phyloP scores from a whole-genome alignment of 2,113 vertebrate species.

The Scartelaos histophorus region DNA sequence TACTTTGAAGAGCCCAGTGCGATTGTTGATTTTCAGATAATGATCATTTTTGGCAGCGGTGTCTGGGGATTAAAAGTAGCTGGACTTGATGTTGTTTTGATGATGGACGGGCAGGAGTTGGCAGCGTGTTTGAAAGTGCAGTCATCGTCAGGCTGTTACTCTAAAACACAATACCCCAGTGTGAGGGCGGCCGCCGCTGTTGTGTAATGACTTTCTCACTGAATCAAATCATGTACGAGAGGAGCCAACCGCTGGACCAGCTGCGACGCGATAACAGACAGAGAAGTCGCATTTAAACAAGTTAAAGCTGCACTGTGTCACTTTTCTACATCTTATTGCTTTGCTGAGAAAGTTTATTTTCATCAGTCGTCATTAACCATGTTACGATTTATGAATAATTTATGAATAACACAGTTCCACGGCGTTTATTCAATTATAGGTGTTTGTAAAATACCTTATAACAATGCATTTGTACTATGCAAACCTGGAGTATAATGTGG shows the following conservation, averaged over 20 bases:
- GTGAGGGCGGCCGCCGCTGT: slow-evolving; percentile 41
- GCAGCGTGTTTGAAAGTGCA: slow-evolving; percentile 53
- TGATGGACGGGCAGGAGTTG: slow-evolving; percentile 42
- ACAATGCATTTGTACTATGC: too few species aligned
- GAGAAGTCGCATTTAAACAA: background rate
- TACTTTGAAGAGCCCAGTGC: background rate
- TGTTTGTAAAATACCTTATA: too few species aligned
- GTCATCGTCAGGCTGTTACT: slow-evolving; percentile 45
- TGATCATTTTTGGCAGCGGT: background rate
- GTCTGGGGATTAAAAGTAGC: background rate
- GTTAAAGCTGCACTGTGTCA: background rate
- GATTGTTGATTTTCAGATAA: background rate
- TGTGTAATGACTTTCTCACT: slow-evolving; percentile 48
- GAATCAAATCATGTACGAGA: slow-evolving; percentile 48
- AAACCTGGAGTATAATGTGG: too few species aligned
- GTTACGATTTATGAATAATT: too few species aligned
- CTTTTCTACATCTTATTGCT: background rate
- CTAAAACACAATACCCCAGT: slow-evolving; percentile 60
- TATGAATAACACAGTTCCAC: too few species aligned
- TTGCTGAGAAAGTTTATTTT: background rate
- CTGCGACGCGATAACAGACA: slow-evolving; percentile 31
- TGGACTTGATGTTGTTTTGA: slow-evolving; percentile 47
- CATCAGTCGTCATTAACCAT: too few species aligned
- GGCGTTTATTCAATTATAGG: too few species aligned
- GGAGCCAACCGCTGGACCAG: slow-evolving; percentile 36